Base-by-base conservation (phyloP, 2,888 invertebrate species). In the Tachystola acroxantha region DNA sequence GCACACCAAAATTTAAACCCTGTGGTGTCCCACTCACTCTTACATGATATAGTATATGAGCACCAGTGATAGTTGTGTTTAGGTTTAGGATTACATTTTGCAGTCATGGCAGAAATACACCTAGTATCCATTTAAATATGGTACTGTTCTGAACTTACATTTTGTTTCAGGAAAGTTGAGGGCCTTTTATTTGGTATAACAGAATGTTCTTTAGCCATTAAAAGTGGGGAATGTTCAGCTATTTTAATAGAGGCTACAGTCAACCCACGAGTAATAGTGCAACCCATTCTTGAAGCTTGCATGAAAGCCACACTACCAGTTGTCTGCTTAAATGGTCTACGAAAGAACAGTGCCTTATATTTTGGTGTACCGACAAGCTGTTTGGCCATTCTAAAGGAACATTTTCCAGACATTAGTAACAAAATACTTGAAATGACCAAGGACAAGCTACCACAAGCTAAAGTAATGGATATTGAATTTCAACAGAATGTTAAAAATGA, bases 341-440 rank as follows among this genome's bases (percentile, higher is more conserved):
- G 67, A 40, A 58, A 58, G 43, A 39, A 59, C 0, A 58, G 65
- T 39, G 40, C 52, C 26, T 38, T 20, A 0, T 53, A 67, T 43
- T 84, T 86, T 64, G 86, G 88, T 0, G 70, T 88, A 40, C 54
- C 74, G 36, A 80, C 86, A 16, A 74, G 73, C 51, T 81, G 81
- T 38, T 50, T 88, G 34, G 84, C 82, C 24, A 42, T 88, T 11
- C 70, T 67, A 59, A 50, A 46, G 28, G 48, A 64, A 16, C 42
- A 12, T 37, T 43, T 75, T 32, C 12, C 45, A 42, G 68, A 75
- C 31, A 36, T 79, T 1, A 47, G 34, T 45, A 40, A 48, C 25
- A 50, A 45, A 40, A 49, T 81, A 25, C 5, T 37, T 29, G 53
- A 64, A 38, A 53, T 80, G 44, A 57, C 60, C 7, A 62, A 61